A percentile compares a stretch with the other conserved stretches of the same genome.
phyloP scores from a whole-genome alignment of 2,797 vertebrate species.

The Microchirus variegatus region DNA sequence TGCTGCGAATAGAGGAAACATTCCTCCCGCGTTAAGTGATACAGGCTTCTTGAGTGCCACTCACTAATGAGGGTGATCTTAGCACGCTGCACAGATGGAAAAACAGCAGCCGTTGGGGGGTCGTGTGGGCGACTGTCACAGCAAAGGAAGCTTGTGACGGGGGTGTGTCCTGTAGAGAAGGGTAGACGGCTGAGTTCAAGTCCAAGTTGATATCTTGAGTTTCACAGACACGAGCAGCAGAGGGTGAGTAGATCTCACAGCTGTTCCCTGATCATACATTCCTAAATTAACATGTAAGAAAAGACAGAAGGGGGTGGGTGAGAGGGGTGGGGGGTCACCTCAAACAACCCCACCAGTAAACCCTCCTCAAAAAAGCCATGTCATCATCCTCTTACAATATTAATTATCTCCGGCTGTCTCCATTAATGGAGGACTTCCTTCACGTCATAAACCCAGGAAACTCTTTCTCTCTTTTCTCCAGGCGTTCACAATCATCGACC shows the following conservation, averaged over 20 bases:
- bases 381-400: neutral
- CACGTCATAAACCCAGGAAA: neutral
- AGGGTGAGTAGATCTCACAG: conserved; percentile 54
- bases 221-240: conserved; percentile 50
- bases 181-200: conserved; percentile 35
- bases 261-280: conserved; percentile 57
- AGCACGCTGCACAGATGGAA: conserved; percentile 52
- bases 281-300: conserved; percentile 66
- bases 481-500: conserved; percentile 94
- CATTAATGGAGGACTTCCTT: no score
- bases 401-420: neutral
- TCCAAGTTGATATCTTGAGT: conserved; percentile 65
- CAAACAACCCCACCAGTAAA: neutral
- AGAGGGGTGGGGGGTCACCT: neutral
- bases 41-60: conserved; percentile 55
- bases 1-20: conserved; percentile 41
- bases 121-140: conserved; percentile 17
- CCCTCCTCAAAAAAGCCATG: neutral
- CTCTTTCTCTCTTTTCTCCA: conserved; percentile 32
- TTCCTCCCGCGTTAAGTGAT: conserved; percentile 64
- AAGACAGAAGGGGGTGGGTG: neutral
- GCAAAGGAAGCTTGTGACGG: neutral
- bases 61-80: conserved; percentile 56
- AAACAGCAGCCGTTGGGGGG: conserved; percentile 21
- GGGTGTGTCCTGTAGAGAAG: conserved; percentile 11